phyloP scores from a whole-genome alignment of 2,888 invertebrate species.

The Nycteola revayana region DNA sequence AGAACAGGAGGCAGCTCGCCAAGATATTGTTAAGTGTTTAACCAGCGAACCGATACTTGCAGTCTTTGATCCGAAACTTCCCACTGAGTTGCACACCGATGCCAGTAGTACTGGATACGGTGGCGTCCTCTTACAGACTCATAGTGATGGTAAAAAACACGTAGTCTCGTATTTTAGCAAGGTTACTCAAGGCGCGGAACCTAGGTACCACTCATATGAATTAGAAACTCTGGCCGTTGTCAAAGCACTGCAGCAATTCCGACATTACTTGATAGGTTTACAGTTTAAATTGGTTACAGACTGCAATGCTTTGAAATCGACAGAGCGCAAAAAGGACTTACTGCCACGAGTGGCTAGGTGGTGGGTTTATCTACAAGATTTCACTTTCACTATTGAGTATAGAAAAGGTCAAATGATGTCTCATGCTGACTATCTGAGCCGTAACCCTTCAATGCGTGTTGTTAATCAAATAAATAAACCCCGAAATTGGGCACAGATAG shows the following conservation, averaged over 20 bases:
- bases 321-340: not conserved
- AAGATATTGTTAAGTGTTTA: conserved; percentile 7
- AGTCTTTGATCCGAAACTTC: too few species aligned
- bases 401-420: conserved; percentile 21
- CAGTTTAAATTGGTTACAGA: conserved; percentile 29
- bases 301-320: conserved; percentile 31
- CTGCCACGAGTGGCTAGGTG: not conserved
- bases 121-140: conserved; percentile 16
- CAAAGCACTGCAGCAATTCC: conserved; percentile 25
- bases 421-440: conserved; percentile 28
- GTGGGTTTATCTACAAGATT: conserved; percentile 34
- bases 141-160: conserved; percentile 5
- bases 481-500: conserved; percentile 3
- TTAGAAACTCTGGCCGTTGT: conserved; percentile 25
- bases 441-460: conserved; percentile 18
- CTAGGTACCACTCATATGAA: not conserved
- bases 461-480: conserved; percentile 4
- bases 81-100: too few species aligned
- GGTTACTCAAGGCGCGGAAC: conserved; percentile 13
- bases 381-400: conserved; percentile 24
- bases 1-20: conserved; percentile 13
- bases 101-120: conserved; percentile 18
- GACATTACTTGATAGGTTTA: conserved; percentile 26
- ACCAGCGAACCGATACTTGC: conserved; percentile 3
- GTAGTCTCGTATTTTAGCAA: conserved; percentile 23